phyloP scores from a whole-genome alignment of 2,888 invertebrate genomes.

The Andricus quercusramuli region DNA sequence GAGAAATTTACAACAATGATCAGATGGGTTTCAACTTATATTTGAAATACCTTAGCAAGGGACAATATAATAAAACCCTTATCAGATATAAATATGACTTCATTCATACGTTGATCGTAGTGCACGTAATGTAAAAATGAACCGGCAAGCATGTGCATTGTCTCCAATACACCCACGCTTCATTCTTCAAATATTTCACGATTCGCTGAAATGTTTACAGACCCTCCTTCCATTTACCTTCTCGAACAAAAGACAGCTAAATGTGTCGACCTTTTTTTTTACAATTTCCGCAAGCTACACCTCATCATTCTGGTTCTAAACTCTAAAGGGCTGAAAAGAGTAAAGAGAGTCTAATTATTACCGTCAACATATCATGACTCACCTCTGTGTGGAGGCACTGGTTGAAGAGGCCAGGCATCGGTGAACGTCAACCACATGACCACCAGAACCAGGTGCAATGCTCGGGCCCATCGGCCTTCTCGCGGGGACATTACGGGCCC shows the following conservation, averaged over 20 bases:
- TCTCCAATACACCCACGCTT: not conserved
- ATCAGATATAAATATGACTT: too few species aligned
- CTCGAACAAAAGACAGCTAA: not conserved
- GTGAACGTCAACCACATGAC: slow-evolving; percentile 61
- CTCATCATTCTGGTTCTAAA: slow-evolving; percentile 10
- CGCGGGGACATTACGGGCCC: slow-evolving; percentile 57
- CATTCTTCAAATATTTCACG: not conserved
- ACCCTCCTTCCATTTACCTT: not conserved
- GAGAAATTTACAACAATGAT: too few species aligned
- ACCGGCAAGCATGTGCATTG: not conserved
- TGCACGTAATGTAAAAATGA: not conserved
- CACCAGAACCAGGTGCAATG: slow-evolving; percentile 61
- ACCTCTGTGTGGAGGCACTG: slow-evolving; percentile 69
- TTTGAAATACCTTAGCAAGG: too few species aligned
- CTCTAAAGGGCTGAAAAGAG: not conserved
- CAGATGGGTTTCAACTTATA: too few species aligned
- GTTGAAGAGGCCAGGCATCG: slow-evolving; percentile 70
- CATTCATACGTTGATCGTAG: too few species aligned
- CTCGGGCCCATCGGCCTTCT: slow-evolving; percentile 57
- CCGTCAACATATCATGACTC: slow-evolving; percentile 54
- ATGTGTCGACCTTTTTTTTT: not conserved
- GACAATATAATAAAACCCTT: too few species aligned
- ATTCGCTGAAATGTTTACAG: not conserved
- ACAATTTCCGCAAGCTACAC: not conserved
- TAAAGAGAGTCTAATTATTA: slow-evolving; percentile 21